Base-by-base conservation (phyloP, 2,113 vertebrate genomes). In the Seriola quinqueradiata region DNA sequence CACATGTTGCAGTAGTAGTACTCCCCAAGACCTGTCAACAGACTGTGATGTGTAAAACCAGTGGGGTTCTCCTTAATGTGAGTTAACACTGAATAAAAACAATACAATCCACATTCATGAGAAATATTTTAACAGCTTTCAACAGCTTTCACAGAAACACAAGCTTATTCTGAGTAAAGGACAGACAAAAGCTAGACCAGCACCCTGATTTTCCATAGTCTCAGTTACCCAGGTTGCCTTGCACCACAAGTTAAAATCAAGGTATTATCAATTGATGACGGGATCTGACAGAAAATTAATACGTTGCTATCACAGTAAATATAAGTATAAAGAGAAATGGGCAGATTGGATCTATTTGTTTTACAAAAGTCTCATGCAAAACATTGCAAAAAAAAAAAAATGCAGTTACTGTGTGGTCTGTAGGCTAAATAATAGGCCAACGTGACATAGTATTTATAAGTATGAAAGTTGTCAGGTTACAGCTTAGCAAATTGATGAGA, bases 381-480 rank as follows among this genome's bases (percentile, higher is more conserved):
- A 25, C 10, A 32, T 3, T 38, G 5, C 21, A 42, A 42, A 36
- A 73, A 58, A 28, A 28, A 44, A 60, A 40, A 19, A 42, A 70
- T 52, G 46, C 36, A 25, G 34, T 75, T 71, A 17, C 21, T 44
- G 57, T 50, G 25, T 70, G 71, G 70, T n/a, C 21, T n/a, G 50
- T 54, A 12, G 54, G n/a, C 11, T 7, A n/a, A 3, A 55, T 55
- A 23, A 55, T 12, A 12, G 54, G n/a, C n/a, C 9, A 12, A 11
- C 3, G 23, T 55, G n/a, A 23, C 54, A 55, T 23, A 17, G 9
- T 63, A 46, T 81, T 64, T 58, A 23, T 32, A 19, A 34, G 70
- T 40, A 38, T 57, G 58, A 42, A 57, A 75, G 44, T n/a, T 66
- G 40, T 58, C 68, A 70, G 57, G n/a, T 86, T 77, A 65, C 40